Conservation (phyloP, 2,888 invertebrate species). For the Alloplasta piceator region DNA sequence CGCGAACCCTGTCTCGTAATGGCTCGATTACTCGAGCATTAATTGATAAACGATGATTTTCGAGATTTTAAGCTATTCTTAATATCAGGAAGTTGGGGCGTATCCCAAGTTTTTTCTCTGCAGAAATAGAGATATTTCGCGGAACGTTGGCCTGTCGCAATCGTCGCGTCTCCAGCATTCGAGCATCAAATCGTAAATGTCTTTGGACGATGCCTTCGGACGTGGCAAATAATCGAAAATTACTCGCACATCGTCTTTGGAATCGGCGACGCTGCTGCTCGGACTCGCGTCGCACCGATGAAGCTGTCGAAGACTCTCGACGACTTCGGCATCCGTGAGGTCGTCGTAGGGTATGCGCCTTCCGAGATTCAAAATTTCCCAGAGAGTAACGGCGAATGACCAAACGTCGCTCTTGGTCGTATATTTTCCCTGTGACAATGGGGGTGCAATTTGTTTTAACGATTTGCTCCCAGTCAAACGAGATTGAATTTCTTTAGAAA, state of each 20-base stretch:
- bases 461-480: no score
- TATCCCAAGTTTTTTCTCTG: constrained; percentile 89
- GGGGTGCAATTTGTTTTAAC: no score
- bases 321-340: constrained; percentile 90
- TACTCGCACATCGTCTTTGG: constrained; percentile 69
- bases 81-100: constrained; percentile 84
- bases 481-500: no score
- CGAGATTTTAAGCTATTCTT: constrained; percentile 58
- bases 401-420: constrained; percentile 96
- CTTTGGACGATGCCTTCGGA: constrained; percentile 89
- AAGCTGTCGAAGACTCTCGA: constrained; percentile 91
- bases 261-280: constrained; percentile 67
- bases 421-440: constrained; percentile 88
- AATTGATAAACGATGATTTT: constrained; percentile 30
- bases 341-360: constrained; percentile 91
- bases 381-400: constrained; percentile 94
- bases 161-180: constrained; percentile 94
- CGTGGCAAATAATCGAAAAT: constrained; percentile 87
- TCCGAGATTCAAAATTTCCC: constrained; percentile 93
- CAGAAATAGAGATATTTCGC: constrained; percentile 92
- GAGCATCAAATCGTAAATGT: constrained; percentile 93
- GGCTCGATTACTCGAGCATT: constrained; percentile 21
- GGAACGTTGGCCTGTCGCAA: constrained; percentile 90
- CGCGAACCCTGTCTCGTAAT: constrained; percentile 22
- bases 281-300: constrained; percentile 84